Base-by-base conservation (phyloP, 2,888 invertebrate genomes). In the Epirrita christyi region DNA sequence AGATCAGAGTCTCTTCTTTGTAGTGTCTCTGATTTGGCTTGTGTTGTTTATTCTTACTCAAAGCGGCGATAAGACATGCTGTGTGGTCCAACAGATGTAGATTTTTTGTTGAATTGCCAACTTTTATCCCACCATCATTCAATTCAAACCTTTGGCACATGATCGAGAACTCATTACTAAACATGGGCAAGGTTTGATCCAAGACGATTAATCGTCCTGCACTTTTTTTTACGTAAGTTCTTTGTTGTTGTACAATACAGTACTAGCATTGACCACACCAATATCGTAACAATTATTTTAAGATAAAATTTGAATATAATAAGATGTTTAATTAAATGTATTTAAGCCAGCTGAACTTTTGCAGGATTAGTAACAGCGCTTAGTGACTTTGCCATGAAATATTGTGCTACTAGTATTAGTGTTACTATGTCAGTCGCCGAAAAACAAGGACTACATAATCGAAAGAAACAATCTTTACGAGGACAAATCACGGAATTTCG, bases 401-500 rank as follows among this genome's bases (percentile, higher is more conserved):
- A n/a, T 21, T 21, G 21, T 38, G 14, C 36, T 27, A 14, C 43
- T 47, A 70, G 70, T 65, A 82, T 76, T 76, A 75, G 75, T 75
- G 34, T 45, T 52, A 52, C 41, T 51, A 34, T 51, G 59, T 43
- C 54, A 54, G 21, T 37, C 37, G 44, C 74, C 75, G 61, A 72
- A 51, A 73, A 81, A 76, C 77, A 64, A 59, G 61, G 55, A 62
- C 63, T 54, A 44, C 37, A 59, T 55, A 63, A 70, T 72, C 68
- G 13, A 55, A 57, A 53, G 53, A 49, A 64, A 62, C 54, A 63
- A 76, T 76, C 71, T 84, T 80, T 80, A 83, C 78, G 79, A 78
- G 75, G 61, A 72, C 37, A 73, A 79, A 77, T 71, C 81, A 83
- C 80, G 80, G 72, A 71, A 62, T 72, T 73, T 65, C 67, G 58